A percentile compares a stretch with the other conserved stretches of the same genome.
phyloP scores from a whole-genome alignment of 2,113 vertebrate genomes.

The Eudyptes chrysolophus region DNA sequence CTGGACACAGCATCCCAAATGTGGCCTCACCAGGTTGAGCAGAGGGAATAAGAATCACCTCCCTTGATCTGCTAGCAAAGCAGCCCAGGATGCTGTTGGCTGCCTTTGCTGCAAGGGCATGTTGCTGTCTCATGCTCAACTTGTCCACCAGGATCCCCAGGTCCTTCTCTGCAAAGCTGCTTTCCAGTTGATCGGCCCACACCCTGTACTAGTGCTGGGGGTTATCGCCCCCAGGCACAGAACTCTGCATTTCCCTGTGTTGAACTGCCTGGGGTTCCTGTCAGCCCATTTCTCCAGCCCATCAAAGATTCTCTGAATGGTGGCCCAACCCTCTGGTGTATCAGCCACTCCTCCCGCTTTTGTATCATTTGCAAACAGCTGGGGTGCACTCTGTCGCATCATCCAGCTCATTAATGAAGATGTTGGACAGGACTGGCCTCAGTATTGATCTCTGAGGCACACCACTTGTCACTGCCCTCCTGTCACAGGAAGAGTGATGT shows the following conservation, averaged over 20 bases:
- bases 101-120: neutral
- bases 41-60: neutral
- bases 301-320: neutral
- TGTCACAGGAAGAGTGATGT: too few species aligned
- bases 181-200: fast-evolving
- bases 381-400: neutral
- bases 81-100: neutral
- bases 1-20: neutral
- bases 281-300: neutral
- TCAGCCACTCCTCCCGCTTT: neutral
- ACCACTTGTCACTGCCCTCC: too few species aligned
- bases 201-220: neutral
- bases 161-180: neutral
- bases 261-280: neutral
- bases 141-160: neutral
- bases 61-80: neutral
- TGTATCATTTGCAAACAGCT: neutral
- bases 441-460: neutral
- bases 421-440: neutral
- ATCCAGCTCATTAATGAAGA: neutral
- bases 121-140: neutral
- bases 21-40: neutral
- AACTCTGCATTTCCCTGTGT: neutral
- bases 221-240: neutral
- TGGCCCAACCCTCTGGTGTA: neutral